phyloP scores from a whole-genome alignment of 2,797 vertebrate genomes.

The Buphagus erythrorhynchus region DNA sequence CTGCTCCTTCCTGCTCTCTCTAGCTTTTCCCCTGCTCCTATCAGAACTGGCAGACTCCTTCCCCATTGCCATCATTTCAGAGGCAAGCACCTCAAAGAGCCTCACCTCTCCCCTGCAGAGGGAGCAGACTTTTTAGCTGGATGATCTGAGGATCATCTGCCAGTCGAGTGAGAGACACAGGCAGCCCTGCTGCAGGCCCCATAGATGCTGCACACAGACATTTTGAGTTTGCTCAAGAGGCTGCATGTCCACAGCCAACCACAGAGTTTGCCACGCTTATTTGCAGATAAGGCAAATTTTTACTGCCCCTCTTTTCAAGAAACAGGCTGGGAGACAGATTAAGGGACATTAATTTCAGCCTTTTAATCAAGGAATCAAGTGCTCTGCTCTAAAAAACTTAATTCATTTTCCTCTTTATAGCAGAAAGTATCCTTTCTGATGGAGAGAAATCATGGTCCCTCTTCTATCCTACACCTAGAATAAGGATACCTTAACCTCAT shows the following conservation, averaged over 20 bases:
- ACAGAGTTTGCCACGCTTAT: neutral
- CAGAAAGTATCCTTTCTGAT: neutral
- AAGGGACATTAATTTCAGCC: neutral
- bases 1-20: neutral
- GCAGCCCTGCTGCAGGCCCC: neutral
- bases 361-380: neutral
- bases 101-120: neutral
- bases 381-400: neutral
- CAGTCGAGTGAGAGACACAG: neutral
- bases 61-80: neutral
- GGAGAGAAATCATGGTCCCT: neutral
- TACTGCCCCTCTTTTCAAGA: neutral
- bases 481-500: neutral
- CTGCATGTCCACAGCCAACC: accelerated
- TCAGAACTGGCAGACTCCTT: neutral
- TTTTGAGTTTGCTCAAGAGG: neutral
- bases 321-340: neutral
- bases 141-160: neutral
- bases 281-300: neutral
- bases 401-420: neutral
- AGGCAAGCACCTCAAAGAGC: neutral
- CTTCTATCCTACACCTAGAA: neutral
- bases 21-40: neutral
- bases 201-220: neutral
- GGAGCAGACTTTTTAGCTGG: neutral